Percentiles rank a stretch among this genome's conserved stretches.
Conservation (phyloP, 2,888 invertebrate genomes). For the Lordiphosa fenestrarum region DNA sequence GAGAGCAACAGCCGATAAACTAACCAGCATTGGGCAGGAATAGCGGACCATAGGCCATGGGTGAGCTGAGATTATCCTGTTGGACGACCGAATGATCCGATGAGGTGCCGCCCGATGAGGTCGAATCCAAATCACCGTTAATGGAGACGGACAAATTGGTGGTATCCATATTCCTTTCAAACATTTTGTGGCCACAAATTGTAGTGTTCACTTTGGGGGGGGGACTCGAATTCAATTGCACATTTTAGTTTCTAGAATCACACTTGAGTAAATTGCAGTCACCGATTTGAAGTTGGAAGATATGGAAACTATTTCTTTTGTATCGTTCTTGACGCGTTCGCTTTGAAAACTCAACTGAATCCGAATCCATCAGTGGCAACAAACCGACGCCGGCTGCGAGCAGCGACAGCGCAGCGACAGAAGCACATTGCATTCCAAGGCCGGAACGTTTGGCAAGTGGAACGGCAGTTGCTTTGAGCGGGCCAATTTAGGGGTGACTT, state of each 20-base stretch:
- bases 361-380: conserved; percentile 32
- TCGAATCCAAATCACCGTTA: conserved; percentile 79
- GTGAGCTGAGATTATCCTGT: conserved; percentile 77
- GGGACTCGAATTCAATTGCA: not conserved
- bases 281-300: not conserved
- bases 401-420: conserved; percentile 35
- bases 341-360: conserved; percentile 64
- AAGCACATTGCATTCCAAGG: conserved; percentile 43
- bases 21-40: conserved; percentile 79
- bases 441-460: conserved; percentile 36
- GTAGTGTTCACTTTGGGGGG: not conserved
- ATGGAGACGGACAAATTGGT: conserved; percentile 76
- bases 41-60: conserved; percentile 76
- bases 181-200: conserved; percentile 59
- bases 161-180: conserved; percentile 78
- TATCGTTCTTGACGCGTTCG: conserved; percentile 57
- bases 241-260: conserved; percentile 2
- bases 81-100: conserved; percentile 77
- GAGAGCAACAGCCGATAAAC: conserved; percentile 12
- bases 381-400: conserved; percentile 27
- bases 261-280: conserved; percentile 3
- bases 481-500: conserved; percentile 66
- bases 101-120: conserved; percentile 79
- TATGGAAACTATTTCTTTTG: conserved; percentile 7
- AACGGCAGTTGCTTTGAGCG: conserved; percentile 25